Conservation (phyloP, 2,888 invertebrate genomes). For the Chrysopilus asiliformis region DNA sequence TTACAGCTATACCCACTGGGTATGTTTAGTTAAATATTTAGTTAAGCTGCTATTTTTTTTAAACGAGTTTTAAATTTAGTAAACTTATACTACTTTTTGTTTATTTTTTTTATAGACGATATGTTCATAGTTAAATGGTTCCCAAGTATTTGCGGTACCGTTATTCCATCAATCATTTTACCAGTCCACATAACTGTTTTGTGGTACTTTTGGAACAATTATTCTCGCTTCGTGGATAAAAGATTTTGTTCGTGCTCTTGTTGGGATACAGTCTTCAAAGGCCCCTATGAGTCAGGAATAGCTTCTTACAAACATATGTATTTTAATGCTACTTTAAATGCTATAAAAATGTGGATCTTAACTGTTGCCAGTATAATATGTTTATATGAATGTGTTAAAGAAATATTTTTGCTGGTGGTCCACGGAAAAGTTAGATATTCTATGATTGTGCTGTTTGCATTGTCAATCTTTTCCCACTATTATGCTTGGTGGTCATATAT, state of each 20-base stretch:
- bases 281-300: conserved; percentile 54
- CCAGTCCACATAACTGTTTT: conserved; percentile 47
- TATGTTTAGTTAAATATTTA: too few relatives aligned
- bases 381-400: conserved; percentile 48
- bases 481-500: conserved; percentile 58
- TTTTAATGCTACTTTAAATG: conserved; percentile 52
- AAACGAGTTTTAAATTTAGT: too few relatives aligned
- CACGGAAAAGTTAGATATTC: conserved; percentile 41
- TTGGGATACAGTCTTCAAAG: conserved; percentile 67
- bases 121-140: too few relatives aligned
- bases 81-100: too few relatives aligned
- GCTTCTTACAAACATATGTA: conserved; percentile 57
- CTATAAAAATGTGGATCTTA: conserved; percentile 51
- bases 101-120: too few relatives aligned
- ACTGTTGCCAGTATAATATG: conserved; percentile 44
- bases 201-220: conserved; percentile 54
- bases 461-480: conserved; percentile 52
- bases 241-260: conserved; percentile 56
- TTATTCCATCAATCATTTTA: conserved; percentile 42
- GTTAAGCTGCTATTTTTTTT: too few relatives aligned
- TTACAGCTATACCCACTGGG: too few relatives aligned
- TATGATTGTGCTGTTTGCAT: conserved; percentile 48
- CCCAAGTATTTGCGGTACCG: conserved; percentile 33
- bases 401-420: conserved; percentile 40
- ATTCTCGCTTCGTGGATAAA: conserved; percentile 49